Conservation (phyloP, 2,888 invertebrate species). For the Microctonus aethiopoides region DNA sequence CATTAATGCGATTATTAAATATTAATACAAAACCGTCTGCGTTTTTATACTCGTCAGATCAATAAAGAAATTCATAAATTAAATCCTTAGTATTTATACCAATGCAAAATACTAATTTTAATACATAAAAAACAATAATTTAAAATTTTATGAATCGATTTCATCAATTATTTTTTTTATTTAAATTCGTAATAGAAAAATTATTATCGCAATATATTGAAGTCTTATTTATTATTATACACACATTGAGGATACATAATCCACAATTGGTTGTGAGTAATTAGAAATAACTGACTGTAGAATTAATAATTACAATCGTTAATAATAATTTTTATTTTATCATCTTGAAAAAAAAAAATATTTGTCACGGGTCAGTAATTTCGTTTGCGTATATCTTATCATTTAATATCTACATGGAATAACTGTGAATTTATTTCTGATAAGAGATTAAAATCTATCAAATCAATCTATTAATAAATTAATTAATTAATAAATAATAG, state of each 20-base stretch:
- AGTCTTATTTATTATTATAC: neutral
- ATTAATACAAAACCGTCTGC: no score
- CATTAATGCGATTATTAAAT: no score
- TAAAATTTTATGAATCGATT: no score
- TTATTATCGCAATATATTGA: neutral
- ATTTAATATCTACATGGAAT: neutral
- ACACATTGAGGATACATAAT: neutral
- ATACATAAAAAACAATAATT: no score
- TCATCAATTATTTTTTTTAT: no score
- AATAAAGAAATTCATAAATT: no score
- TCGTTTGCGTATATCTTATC: neutral
- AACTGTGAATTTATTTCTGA: neutral
- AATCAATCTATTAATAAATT: no score
- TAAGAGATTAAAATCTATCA: no score
- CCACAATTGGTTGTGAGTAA: neutral
- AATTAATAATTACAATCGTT: neutral
- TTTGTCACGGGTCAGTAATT: neutral
- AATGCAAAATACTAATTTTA: no score
- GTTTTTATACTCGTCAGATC: no score
- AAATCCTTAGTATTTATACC: no score
- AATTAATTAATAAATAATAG: no score
- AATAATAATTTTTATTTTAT: neutral
- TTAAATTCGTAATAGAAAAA: neutral
- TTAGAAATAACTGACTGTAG: neutral
- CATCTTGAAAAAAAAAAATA: neutral